Evolutionary conservation across 1,140 invertebrate genomes (phyloP), one percentile per base, ranked within the genome.

Genomic region (Tyrophagus putrescentiae): DNA sequence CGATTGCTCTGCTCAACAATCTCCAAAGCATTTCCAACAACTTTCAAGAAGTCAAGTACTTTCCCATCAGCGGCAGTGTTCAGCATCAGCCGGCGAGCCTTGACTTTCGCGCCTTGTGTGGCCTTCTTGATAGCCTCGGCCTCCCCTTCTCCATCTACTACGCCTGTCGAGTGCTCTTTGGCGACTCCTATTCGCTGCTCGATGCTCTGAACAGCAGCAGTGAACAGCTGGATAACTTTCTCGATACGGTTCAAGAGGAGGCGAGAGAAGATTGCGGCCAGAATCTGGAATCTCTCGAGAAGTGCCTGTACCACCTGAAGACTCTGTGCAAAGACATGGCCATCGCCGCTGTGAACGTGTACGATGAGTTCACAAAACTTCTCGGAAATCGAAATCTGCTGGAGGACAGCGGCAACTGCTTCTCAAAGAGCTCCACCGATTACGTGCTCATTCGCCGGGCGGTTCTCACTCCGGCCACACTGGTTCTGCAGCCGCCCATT

Each of bases 381-480:
- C 2, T 54, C 1, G 13, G 11, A 28, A 18, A 3, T 1, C 13
- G 25, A 21, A 2, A 31, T 18, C 27, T 18, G 21, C 11, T 7
- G 41, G 25, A 21, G 1, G 4, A 42, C 18, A 42, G 18, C 41
- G 13, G 3, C 25, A 31, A 11, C 25, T 1, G 13, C 4, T 3
- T 4, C 27, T 23, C 3, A n/a, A 1, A 29, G 39, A n/a, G n/a
- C n/a, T n/a, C n/a, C 25, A 23, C n/a, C 9, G 52, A 54, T 31
- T 25, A 54, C 39, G 52, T 42, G 9, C 9, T 44, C 0, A 64
- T 67, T 1, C 53, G 64, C 45, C 32, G 66, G 31, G 52, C 52
- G n/a, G 53, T 64, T 32, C 16, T 65, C 18, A 64, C 58, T 6
- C 66, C 66, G 5, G 64, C 61, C 2, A 54, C 61, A 28, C 4